phyloP scores from a whole-genome alignment of 2,113 vertebrate species.

The Verasper variegatus region DNA sequence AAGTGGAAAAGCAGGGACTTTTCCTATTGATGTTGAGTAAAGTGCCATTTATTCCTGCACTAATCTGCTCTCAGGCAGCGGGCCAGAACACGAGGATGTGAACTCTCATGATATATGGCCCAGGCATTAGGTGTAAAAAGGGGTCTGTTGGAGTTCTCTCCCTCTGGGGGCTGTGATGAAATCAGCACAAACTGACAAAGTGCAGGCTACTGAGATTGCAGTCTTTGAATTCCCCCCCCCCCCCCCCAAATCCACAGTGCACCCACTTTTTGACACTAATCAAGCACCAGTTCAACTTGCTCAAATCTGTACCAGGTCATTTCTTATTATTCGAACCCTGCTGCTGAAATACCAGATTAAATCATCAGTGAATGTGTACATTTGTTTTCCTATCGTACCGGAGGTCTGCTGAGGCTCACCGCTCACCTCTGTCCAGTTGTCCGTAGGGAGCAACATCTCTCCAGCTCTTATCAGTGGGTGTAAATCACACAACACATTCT shows the following conservation, averaged over 20 bases:
- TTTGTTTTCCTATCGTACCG: constrained; percentile 19
- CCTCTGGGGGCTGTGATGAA: constrained; percentile 54
- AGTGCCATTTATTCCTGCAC: constrained; percentile 30
- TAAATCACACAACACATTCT: constrained; percentile 77
- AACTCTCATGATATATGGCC: constrained; percentile 50
- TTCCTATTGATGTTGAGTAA: constrained; percentile 35
- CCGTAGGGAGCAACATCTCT: constrained; percentile 68
- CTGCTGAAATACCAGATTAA: constrained; percentile 17
- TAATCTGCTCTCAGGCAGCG: constrained; percentile 37
- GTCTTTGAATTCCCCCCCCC: constrained; percentile 27
- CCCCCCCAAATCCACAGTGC: not conserved
- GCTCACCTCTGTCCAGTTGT: constrained; percentile 77
- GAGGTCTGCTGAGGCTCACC: constrained; percentile 73
- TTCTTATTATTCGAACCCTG: not conserved
- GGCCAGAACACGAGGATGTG: constrained; percentile 40
- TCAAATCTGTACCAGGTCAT: not conserved
- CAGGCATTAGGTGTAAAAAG: constrained; percentile 61
- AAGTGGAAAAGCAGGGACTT: constrained; percentile 24
- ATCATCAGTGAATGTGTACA: not conserved
- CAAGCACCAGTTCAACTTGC: constrained; percentile 11
- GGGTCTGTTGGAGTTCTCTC: constrained; percentile 54
- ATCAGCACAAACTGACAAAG: constrained; percentile 65
- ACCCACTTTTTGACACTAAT: constrained; percentile 22
- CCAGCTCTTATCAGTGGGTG: constrained; percentile 68
- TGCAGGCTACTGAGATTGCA: constrained; percentile 60